A percentile compares a stretch with the other conserved stretches of the same genome.
phyloP scores from a whole-genome alignment of 2,113 vertebrate species.

The Hippocampus guttulatus region DNA sequence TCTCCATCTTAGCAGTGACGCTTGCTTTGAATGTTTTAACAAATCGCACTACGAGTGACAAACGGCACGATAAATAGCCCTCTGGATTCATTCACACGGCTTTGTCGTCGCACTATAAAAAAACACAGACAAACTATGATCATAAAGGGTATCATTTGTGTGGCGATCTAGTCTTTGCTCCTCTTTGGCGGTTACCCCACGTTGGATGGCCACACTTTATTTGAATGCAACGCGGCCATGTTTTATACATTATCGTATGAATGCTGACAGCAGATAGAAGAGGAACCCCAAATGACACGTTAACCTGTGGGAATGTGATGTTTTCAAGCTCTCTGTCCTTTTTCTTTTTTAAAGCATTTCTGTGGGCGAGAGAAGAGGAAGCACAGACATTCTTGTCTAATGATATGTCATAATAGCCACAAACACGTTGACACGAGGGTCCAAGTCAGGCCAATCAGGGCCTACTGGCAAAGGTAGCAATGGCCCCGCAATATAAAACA shows the following conservation, averaged over 20 bases:
- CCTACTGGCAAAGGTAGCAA: constrained; percentile 1
- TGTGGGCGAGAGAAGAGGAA: constrained; percentile 44
- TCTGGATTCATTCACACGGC: neutral
- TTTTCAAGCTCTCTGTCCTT: constrained; percentile 35
- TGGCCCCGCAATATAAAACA: neutral
- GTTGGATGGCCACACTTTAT: constrained; percentile 19
- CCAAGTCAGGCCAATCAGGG: constrained; percentile 10
- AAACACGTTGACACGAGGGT: constrained; percentile 39
- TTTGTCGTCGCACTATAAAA: neutral
- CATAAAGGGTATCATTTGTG: constrained; percentile 1
- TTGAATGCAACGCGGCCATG: constrained; percentile 20
- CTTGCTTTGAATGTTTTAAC: neutral
- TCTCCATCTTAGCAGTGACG: constrained; percentile 27
- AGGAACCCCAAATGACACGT: constrained; percentile 50
- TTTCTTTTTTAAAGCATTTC: constrained; percentile 25
- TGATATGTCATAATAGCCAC: constrained; percentile 48
- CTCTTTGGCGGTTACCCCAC: constrained; percentile 1
- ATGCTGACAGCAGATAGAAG: constrained; percentile 42
- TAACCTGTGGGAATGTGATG: constrained; percentile 51
- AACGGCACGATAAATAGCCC: neutral
- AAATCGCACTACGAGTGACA: neutral
- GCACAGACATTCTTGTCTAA: constrained; percentile 54
- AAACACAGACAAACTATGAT: neutral
- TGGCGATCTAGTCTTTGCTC: neutral
- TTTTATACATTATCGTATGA: constrained; percentile 37